Base-by-base conservation (phyloP, 1,140 invertebrate species). In the Drosophila micromelanica region DNA sequence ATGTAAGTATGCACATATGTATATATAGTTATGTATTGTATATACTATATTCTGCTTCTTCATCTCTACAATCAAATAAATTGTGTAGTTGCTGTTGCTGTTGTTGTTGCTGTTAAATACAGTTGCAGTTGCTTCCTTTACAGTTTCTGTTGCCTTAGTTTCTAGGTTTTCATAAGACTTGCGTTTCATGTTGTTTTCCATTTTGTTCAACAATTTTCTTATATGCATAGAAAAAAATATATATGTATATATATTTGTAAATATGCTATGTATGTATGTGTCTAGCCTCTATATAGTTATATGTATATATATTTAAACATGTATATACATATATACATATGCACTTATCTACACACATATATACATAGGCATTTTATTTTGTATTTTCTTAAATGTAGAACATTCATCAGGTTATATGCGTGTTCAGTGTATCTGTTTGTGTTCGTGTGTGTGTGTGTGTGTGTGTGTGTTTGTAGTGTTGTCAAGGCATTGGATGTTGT, bases 111-210 rank as follows among this genome's bases (percentile, higher is more conserved):
- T n/a, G n/a, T n/a, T n/a, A n/a, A 43, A 51, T 12, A 9, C 76
- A 68, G 45, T 43, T 56, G 49, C 37, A 38, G 35, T 43, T 63
- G 54, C 60, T 63, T 80, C 56, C 81, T 80, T 78, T 81, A 86
- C 82, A 87, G 75, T 86, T 81, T 81, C 62, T 42, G 70, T 86
- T 86, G 81, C 74, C 81, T 86, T 86, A 86, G 60, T 48, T 75
- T 64, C 81, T 86, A 86, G 75, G 64, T 63, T 86, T 86, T 90
- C 87, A 90, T 90, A 90, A 90, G 87, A 90, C 87, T 86, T 91
- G 85, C 84, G 85, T 91, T 90, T 84, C 78, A 57, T 77, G 42
- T 74, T 76, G 72, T 64, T 78, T 78, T 57, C 76, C 72, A 76
- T 82, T 78, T 84, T 84, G 65, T 84, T 82, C 71, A 82, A 78